Evolutionary conservation across 2,888 invertebrate genomes (phyloP).

Genomic region (Patella caerulea): DNA sequence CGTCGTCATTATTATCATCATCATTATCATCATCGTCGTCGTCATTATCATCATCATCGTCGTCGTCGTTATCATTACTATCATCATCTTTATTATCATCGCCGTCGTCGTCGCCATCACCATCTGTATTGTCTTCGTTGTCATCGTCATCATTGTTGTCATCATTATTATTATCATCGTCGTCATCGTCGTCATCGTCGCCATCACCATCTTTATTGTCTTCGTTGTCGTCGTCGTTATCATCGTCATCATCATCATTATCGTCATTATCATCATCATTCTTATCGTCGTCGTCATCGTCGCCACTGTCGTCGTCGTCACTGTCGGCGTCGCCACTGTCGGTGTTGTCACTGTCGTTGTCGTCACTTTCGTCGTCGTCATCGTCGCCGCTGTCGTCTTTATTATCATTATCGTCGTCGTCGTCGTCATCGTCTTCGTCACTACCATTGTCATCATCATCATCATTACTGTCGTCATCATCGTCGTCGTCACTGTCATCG

Average conservation of each 20-base stretch:
- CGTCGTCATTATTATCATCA: too few relatives aligned
- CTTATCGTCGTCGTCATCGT: neutral
- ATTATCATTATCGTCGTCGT: constrained; percentile 9
- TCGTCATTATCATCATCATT: neutral
- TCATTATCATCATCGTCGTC: neutral
- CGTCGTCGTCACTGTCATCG: neutral
- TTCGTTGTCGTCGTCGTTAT: neutral
- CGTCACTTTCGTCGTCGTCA: neutral
- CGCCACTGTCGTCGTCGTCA: neutral
- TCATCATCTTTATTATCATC: neutral
- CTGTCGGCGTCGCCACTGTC: neutral
- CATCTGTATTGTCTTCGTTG: too few relatives aligned
- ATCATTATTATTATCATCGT: constrained; percentile 12
- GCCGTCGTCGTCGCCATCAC: neutral
- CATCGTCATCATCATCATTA: constrained; percentile 11
- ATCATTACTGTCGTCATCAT: neutral
- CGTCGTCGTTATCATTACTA: neutral
- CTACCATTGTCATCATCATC: neutral
- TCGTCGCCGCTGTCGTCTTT: neutral
- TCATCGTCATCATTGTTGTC: too few relatives aligned
- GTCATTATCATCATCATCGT: neutral
- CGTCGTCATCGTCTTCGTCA: neutral
- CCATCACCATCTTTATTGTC: neutral
- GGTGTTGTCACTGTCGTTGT: neutral
- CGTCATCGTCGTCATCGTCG: constrained; percentile 8